Evolutionary conservation across 2,888 invertebrate species (phyloP), one percentile per base, ranked within the genome.

Genomic region (Cantharis rustica): DNA sequence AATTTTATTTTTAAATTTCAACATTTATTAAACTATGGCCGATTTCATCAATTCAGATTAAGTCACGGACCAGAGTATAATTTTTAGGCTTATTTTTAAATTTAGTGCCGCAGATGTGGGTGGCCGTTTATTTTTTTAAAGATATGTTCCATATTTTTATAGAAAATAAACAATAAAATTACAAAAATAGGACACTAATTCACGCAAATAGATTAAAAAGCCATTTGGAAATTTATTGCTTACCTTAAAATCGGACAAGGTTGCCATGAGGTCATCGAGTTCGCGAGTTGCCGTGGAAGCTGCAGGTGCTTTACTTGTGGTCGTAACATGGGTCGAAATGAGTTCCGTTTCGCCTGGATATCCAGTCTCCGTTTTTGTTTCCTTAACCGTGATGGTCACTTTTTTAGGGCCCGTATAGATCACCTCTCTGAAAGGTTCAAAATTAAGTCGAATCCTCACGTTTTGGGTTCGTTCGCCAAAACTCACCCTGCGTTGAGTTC

Each of bases 201-300:
- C n/a, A 61, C 16, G 16, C 70, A 13, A 17, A 70, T 70, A 47
- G 47, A 47, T 47, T 47, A 47, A 47, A 47, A 47, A 47, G 47
- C 47, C 47, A 47, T 47, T 47, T 47, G 47, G 47, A 47, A 47
- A 47, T 47, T 5, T 70, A 16, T 5, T 20, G 80, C 89, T 88
- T 89, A 96, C 98, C 95, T 98, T 98, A 87, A 98, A 96, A 87
- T 97, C 97, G 0, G 97, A 97, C 11, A 98, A 90, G 7, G 97
- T 96, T 1, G 96, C 96, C 98, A 98, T 98, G 79, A 98, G 91
- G 86, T 98, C 98, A 86, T 98, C 98, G 78, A 98, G 91, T 87
- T 98, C 98, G 88, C 94, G 94, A 17, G 98, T 98, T 47, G 98
- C 98, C 77, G 95, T 95, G 72, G 97, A 97, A 17, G 97, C 95